phyloP scores from a whole-genome alignment of 2,797 vertebrate species.

The Pitangus sulphuratus region DNA sequence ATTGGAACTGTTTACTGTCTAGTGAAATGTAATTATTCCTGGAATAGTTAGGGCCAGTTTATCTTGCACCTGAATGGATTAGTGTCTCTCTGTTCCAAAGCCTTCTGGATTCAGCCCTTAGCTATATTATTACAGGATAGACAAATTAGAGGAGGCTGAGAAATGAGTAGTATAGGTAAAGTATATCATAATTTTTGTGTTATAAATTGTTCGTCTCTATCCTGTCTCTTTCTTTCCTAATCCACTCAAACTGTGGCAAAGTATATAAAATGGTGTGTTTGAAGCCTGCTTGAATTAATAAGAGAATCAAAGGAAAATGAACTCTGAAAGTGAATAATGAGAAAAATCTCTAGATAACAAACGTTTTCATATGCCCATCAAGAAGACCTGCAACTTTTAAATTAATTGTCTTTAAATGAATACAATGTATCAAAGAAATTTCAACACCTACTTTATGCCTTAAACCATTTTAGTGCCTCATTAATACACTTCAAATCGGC shows the following conservation, averaged over 20 bases:
- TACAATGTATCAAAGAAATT: conserved; percentile 52
- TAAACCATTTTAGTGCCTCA: conserved; percentile 52
- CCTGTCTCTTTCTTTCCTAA: neutral
- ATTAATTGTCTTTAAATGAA: conserved; percentile 62
- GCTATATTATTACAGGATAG: neutral
- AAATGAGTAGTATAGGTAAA: neutral
- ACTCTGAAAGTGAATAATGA: conserved; percentile 57
- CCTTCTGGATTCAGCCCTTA: neutral
- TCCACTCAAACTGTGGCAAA: neutral
- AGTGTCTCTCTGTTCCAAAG: neutral
- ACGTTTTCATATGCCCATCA: conserved; percentile 43
- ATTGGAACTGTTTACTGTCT: neutral
- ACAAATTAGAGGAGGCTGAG: neutral
- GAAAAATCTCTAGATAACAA: conserved; percentile 51
- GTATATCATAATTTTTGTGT: neutral
- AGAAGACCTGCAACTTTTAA: conserved; percentile 32
- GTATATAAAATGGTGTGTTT: neutral
- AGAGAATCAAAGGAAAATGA: conserved; percentile 62
- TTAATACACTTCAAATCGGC: conserved; percentile 58
- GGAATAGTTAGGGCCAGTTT: neutral
- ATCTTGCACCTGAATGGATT: neutral
- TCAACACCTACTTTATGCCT: conserved; percentile 49
- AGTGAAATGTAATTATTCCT: neutral
- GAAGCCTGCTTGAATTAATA: conserved; percentile 45
- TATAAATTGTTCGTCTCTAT: neutral